phyloP scores from a whole-genome alignment of 1,140 invertebrate genomes.

The Aphelinus atriplicis region DNA sequence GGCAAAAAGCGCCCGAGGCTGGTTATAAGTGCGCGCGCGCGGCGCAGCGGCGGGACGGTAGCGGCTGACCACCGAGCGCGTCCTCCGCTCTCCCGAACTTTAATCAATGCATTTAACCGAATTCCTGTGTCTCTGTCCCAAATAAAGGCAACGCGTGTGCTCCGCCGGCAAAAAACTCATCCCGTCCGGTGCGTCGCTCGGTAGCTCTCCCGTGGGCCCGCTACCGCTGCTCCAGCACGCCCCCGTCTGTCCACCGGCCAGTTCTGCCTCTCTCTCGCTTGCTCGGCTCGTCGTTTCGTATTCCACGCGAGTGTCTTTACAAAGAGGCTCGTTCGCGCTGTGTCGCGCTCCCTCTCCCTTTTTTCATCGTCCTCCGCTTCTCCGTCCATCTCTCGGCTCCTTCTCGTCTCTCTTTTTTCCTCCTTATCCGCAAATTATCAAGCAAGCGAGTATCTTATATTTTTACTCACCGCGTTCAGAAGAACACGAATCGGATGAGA shows the following conservation, averaged over 20 bases:
- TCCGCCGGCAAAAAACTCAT: constrained; percentile 55
- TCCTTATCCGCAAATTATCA: constrained; percentile 28
- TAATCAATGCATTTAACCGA: constrained; percentile 68
- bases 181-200: constrained; percentile 44
- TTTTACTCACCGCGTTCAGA: too few relatives aligned
- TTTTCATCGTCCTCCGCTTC: constrained; percentile 1
- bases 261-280: constrained; percentile 10
- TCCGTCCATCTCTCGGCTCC: constrained; percentile 20
- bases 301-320: constrained; percentile 56
- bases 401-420: constrained; percentile 33
- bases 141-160: constrained; percentile 63
- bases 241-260: constrained; percentile 14
- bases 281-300: constrained; percentile 52
- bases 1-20: constrained; percentile 33
- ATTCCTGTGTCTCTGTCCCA: constrained; percentile 62
- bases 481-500: too few relatives aligned
- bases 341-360: constrained; percentile 3
- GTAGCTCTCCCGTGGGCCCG: constrained; percentile 14
- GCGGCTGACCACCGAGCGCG: constrained; percentile 58
- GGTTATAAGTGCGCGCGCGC: not conserved
- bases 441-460: constrained; percentile 2
- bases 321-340: constrained; percentile 41
- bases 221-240: constrained; percentile 7
- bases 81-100: constrained; percentile 60
- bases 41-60: not conserved